These are phyloP conservation scores for Epirrhoe tristata DNA, from an alignment of 2,888 invertebrate genomes.

Conservation along the genomic window DNA sequence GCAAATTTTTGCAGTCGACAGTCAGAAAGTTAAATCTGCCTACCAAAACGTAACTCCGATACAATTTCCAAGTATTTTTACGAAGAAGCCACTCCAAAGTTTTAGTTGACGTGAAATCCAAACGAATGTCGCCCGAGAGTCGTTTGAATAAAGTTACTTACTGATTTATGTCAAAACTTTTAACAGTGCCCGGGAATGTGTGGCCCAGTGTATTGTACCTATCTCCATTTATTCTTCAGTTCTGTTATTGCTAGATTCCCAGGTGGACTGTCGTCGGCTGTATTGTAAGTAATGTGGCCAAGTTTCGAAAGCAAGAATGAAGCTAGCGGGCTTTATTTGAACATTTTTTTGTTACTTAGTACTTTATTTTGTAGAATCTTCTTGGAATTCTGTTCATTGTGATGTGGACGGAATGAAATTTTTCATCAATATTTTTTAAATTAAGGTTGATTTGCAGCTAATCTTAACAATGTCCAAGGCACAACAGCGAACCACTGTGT, in stretches of 20 bases:
- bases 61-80: slow-evolving; percentile 20
- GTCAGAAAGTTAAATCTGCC: not conserved
- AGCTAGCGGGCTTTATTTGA: slow-evolving; percentile 19
- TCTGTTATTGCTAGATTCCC: slow-evolving; percentile 68
- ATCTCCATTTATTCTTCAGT: slow-evolving; percentile 63
- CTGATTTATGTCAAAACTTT: slow-evolving; percentile 83
- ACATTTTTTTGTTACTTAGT: slow-evolving; percentile 29
- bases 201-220: slow-evolving; percentile 71
- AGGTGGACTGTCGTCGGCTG: slow-evolving; percentile 51
- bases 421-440: not conserved
- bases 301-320: slow-evolving; percentile 39
- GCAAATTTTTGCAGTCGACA: not conserved
- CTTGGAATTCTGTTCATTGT: not conserved
- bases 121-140: slow-evolving; percentile 83
- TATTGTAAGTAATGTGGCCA: slow-evolving; percentile 49
- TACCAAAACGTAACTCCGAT: slow-evolving; percentile 11
- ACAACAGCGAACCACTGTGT: no score
- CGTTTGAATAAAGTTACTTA: slow-evolving; percentile 83
- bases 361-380: not conserved
- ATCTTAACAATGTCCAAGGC: no score
- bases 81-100: slow-evolving; percentile 50
- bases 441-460: not conserved
- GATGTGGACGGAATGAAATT: not conserved
- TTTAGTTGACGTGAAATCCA: slow-evolving; percentile 75
- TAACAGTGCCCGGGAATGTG: slow-evolving; percentile 65